phyloP scores from a whole-genome alignment of 92 coral and sea anemone species.

The Zoanthus solanderi region DNA sequence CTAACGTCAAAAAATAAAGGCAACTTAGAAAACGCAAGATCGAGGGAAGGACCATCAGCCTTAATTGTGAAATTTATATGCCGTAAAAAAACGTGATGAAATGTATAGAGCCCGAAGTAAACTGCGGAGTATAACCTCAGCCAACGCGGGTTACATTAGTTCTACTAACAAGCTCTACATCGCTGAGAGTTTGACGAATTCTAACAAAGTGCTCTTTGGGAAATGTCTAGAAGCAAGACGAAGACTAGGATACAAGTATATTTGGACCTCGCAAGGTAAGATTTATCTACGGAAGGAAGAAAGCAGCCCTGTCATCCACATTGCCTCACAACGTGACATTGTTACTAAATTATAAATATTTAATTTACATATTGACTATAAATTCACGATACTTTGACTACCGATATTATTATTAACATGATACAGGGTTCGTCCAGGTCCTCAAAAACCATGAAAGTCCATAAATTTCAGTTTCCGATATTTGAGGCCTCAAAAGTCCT shows the following conservation, averaged over 20 bases:
- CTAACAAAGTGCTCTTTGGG: background rate
- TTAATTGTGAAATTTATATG: constrained; percentile 27
- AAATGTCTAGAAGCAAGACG: constrained; percentile 1
- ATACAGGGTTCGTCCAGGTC: background rate
- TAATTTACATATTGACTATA: background rate
- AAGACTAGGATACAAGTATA: constrained; percentile 3
- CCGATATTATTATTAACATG: constrained; percentile 5
- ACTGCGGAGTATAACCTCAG: constrained; percentile 5
- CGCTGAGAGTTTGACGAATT: constrained; percentile 1
- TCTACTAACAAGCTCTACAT: constrained; percentile 7
- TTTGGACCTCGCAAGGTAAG: constrained; percentile 10
- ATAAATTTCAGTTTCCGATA: background rate
- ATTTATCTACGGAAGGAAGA: constrained; percentile 9
- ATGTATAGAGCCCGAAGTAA: constrained; percentile 26
- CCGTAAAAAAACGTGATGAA: constrained; percentile 28
- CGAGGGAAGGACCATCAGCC: background rate
- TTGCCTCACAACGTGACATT: background rate
- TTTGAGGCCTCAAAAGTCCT: too few species aligned
- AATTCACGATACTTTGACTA: background rate
- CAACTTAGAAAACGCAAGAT: background rate
- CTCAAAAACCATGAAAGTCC: too few species aligned
- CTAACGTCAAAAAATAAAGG: background rate
- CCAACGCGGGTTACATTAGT: constrained; percentile 1
- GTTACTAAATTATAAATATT: background rate
- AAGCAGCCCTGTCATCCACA: constrained; percentile 4